phyloP scores from a whole-genome alignment of 2,888 invertebrate species.

The Ennomos erosarius region DNA sequence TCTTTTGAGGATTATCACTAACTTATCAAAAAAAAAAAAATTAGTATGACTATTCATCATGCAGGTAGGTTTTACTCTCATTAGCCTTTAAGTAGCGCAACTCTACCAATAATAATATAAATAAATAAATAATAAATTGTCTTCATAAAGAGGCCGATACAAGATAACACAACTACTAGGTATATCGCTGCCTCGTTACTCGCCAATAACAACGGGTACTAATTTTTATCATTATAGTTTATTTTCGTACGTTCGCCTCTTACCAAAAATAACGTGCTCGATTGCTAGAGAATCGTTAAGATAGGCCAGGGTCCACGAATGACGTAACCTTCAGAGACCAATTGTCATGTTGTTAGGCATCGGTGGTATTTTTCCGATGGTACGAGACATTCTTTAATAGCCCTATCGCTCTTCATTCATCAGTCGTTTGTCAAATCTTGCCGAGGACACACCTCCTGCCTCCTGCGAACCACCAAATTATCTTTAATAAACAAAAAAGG shows the following conservation, averaged over 20 bases:
- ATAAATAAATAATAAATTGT: too few species aligned
- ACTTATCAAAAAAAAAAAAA: too few species aligned
- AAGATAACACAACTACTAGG: neutral
- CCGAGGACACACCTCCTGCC: constrained; percentile 48
- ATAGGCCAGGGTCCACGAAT: constrained; percentile 38
- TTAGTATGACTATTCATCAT: too few species aligned
- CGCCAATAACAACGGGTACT: neutral
- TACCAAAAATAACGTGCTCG: constrained; percentile 23
- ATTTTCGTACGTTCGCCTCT: constrained; percentile 16
- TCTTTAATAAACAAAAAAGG: constrained; percentile 24
- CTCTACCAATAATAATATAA: too few species aligned
- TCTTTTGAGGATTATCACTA: too few species aligned
- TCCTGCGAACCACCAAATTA: constrained; percentile 28
- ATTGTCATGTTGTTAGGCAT: constrained; percentile 23
- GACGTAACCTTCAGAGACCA: constrained; percentile 44
- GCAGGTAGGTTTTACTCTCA: too few species aligned
- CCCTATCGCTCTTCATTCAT: constrained; percentile 41
- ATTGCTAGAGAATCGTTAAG: constrained; percentile 22
- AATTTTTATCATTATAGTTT: constrained; percentile 15
- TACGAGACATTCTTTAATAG: constrained; percentile 20
- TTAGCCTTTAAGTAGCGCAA: too few species aligned
- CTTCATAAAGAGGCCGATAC: constrained; percentile 1
- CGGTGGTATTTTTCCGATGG: constrained; percentile 55
- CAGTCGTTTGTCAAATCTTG: constrained; percentile 58
- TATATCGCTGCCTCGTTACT: neutral